These are phyloP conservation scores for Parazoanthus atlanticus DNA, from an alignment of 92 coral and sea anemone species.

Conservation along the genomic window DNA sequence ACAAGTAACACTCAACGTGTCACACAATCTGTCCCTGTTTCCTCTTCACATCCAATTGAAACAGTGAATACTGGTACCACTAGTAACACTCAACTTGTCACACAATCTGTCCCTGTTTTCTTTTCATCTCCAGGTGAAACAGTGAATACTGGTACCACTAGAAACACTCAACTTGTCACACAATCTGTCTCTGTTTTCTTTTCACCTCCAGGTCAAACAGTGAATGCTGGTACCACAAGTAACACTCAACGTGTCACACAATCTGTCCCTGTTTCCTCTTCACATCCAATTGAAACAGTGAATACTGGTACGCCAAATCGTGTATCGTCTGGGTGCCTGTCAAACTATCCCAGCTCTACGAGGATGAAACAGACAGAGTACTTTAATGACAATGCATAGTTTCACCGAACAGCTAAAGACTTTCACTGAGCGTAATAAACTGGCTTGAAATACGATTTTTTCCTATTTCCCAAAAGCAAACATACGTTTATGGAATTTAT, in stretches of 20 bases:
- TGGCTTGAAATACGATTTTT: too few relatives aligned
- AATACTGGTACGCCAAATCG: slow-evolving; percentile 31
- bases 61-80: slow-evolving; percentile 29
- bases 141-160: slow-evolving; percentile 31
- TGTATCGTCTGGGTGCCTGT: slow-evolving; percentile 14
- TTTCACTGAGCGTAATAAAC: too few relatives aligned
- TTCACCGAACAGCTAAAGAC: neutral
- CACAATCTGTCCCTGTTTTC: neutral
- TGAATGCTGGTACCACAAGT: slow-evolving; percentile 15
- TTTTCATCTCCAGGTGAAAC: slow-evolving; percentile 17
- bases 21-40: neutral
- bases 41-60: slow-evolving; percentile 16
- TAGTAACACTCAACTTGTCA: too few relatives aligned
- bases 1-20: too few relatives aligned
- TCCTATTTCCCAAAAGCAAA: too few relatives aligned
- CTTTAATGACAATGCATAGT: neutral
- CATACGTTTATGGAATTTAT: neutral
- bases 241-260: neutral
- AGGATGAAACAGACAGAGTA: neutral
- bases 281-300: slow-evolving; percentile 29
- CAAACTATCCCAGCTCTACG: neutral
- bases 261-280: neutral
- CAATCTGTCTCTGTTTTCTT: neutral
- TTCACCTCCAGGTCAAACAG: slow-evolving; percentile 23
- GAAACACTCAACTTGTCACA: too few relatives aligned